Percentiles rank a stretch among this genome's conserved stretches.
Evolutionary conservation across 2,113 vertebrate genomes (phyloP).

Genomic region (Pseudopodoces humilis): DNA sequence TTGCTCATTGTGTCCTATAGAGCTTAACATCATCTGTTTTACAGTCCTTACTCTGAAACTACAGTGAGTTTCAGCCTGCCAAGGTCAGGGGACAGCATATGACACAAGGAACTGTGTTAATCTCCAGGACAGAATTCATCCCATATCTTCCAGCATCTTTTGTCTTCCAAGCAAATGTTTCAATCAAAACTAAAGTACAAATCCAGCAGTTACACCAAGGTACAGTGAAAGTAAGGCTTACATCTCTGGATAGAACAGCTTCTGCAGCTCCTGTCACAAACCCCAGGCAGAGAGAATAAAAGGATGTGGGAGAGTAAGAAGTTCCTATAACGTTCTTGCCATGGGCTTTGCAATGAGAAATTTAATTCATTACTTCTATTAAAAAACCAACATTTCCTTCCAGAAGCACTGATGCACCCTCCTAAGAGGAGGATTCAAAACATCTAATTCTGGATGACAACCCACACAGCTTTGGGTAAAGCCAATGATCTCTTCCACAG

Average conservation of each 20-base stretch:
- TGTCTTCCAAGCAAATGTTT: background rate
- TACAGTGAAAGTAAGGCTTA: background rate
- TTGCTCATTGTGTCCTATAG: background rate
- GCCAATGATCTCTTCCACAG: background rate
- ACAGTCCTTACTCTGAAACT: background rate
- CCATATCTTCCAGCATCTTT: background rate
- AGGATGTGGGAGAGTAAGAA: background rate
- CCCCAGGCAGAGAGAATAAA: background rate
- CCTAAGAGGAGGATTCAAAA: background rate
- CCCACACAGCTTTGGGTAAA: background rate
- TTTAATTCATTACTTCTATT: background rate
- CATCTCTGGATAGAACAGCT: background rate
- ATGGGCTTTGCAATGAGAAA: accelerated
- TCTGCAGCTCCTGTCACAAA: background rate
- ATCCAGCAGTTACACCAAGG: background rate
- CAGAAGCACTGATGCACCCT: background rate
- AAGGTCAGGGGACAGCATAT: accelerated
- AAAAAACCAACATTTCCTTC: background rate
- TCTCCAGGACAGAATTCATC: background rate
- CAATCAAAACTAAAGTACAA: background rate
- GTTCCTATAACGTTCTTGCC: background rate
- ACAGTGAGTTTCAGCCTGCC: background rate
- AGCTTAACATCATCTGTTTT: background rate
- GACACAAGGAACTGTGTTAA: background rate
- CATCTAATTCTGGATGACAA: background rate